Evolutionary conservation across 2,888 invertebrate species (phyloP), one percentile per base, ranked within the genome.

Genomic region (Plebejus argus): DNA sequence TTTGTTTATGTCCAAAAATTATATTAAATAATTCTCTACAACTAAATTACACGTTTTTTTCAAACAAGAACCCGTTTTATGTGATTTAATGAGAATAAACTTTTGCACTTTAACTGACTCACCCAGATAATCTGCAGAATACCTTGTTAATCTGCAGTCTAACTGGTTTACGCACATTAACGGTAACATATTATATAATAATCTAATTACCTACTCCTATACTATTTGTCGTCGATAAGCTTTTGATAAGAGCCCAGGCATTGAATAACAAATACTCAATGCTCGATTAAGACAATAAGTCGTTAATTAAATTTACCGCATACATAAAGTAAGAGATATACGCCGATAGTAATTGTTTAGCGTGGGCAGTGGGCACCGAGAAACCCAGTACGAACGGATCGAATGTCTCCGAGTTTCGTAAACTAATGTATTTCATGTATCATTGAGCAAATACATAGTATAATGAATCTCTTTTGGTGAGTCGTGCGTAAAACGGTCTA

Each of bases 401-500:
- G 23, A 49, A 28, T 74, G 7, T 49, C 15, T 74, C 45, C 1
- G 49, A 49, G 15, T 49, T 74, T 74, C 28, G 28, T 53, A 74
- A 78, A 72, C 76, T 79, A 81, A 82, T 79, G 81, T 81, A 82
- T 84, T 84, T 82, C 83, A 83, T 83, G 83, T 82, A 83, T 91
- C 88, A 88, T 84, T 83, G 83, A 86, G 90, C 88, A 90, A 90
- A 90, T 90, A 82, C 80, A 80, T 81, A 88, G 90, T 90, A 92
- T 93, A 93, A 94, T 93, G 93, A 94, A 93, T 93, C 92, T 92
- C 90, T 88, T 89, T 86, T 88, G 88, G 87, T 84, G 90, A 92
- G 88, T 93, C 93, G 93, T 93, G 92, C 94, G 93, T 93, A 90
- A 94, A 93, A 89, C 91, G 92, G 92, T 93, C 93, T 94, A 92